Conservation (phyloP, 2,888 invertebrate species). For the Calameuta filiformis region DNA sequence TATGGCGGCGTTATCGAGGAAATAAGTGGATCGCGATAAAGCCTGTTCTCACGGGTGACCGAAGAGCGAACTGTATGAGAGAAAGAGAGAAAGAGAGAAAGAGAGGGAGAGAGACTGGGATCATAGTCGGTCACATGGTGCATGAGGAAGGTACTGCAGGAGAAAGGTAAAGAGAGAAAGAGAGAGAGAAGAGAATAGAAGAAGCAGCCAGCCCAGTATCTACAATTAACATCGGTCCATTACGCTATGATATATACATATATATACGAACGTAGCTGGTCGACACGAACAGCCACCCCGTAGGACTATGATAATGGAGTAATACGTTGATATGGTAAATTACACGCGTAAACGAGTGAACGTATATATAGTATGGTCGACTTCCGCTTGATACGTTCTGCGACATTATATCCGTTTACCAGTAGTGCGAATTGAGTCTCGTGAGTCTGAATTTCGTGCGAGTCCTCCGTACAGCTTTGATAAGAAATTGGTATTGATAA, state of each 20-base stretch:
- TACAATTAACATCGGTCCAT: slow-evolving; percentile 8
- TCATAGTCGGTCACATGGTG: too few relatives aligned
- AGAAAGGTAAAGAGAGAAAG: slow-evolving; percentile 18
- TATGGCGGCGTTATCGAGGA: slow-evolving; percentile 3
- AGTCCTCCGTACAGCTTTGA: neutral
- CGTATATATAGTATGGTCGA: neutral
- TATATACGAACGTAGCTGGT: neutral
- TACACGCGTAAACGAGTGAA: neutral
- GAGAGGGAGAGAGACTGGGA: slow-evolving; percentile 17
- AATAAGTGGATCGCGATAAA: slow-evolving; percentile 5
- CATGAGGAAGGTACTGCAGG: slow-evolving; percentile 15
- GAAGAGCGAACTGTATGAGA: slow-evolving; percentile 4
- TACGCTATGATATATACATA: neutral
- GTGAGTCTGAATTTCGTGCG: neutral
- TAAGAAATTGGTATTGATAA: too few relatives aligned
- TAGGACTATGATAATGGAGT: neutral
- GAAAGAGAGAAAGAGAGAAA: slow-evolving; percentile 10
- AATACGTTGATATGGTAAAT: slow-evolving; percentile 4
- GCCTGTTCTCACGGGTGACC: neutral
- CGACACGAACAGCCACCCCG: neutral
- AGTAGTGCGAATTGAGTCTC: neutral
- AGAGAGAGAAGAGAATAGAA: slow-evolving; percentile 3
- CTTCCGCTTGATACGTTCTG: neutral
- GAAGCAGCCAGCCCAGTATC: slow-evolving; percentile 5
- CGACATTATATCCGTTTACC: neutral